Evolutionary conservation across 1,140 invertebrate species (phyloP).

Genomic region (Physella acuta): DNA sequence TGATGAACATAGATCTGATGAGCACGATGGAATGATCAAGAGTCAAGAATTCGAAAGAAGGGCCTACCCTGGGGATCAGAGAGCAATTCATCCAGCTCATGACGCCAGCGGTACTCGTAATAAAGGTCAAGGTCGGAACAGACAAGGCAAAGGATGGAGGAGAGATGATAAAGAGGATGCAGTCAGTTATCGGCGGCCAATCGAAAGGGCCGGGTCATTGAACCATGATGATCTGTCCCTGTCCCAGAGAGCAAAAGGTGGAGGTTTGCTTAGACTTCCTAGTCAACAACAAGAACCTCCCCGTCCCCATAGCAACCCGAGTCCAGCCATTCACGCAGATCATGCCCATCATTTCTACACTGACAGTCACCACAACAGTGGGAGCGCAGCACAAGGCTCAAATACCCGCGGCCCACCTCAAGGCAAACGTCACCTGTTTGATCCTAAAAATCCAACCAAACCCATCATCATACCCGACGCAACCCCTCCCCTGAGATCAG

Average conservation of each 20-base stretch:
- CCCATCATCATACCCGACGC: conserved; percentile 65
- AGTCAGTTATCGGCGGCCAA: no score
- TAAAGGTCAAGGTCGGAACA: not conserved
- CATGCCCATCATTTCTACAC: conserved; percentile 16
- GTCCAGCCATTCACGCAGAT: conserved; percentile 1
- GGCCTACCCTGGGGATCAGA: not conserved
- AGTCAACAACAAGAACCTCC: conserved; percentile 9
- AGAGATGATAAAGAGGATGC: not conserved
- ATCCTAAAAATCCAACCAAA: conserved; percentile 72
- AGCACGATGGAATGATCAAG: not conserved
- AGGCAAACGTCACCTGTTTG: conserved; percentile 61
- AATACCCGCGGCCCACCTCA: conserved; percentile 14
- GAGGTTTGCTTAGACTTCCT: conserved; percentile 9
- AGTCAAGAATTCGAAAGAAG: not conserved
- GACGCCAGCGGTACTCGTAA: not conserved
- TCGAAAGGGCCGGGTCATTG: not conserved
- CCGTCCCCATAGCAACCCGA: conserved; percentile 20
- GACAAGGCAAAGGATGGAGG: conserved; percentile 1
- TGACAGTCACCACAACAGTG: not conserved
- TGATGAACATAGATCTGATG: not conserved
- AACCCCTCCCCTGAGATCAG: conserved; percentile 26
- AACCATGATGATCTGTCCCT: conserved; percentile 17
- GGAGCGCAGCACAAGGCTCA: not conserved
- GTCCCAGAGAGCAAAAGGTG: not conserved
- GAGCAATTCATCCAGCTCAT: conserved; percentile 20